Percentiles rank a stretch among this genome's conserved stretches.
phyloP scores from a whole-genome alignment of 2,113 vertebrate species.

The Pyxicephalus adspersus region DNA sequence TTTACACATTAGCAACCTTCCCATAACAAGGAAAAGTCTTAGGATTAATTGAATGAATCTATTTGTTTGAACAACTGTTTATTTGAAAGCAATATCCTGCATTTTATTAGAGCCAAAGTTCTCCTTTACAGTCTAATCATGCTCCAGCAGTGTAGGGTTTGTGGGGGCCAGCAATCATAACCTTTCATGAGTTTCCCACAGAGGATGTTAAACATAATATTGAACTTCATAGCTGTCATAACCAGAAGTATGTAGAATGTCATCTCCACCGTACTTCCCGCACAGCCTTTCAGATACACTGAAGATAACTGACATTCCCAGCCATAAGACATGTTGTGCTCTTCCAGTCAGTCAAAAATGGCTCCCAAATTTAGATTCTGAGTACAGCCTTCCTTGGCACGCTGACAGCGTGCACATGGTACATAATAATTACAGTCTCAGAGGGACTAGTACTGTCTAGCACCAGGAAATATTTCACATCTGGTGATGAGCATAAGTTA shows the following conservation, averaged over 20 bases:
- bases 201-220: slow-evolving; percentile 11
- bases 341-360: slow-evolving; percentile 21
- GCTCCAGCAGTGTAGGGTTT: background rate
- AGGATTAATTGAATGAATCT: no score
- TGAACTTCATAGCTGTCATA: slow-evolving; percentile 36
- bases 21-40: no score
- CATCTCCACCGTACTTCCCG: background rate
- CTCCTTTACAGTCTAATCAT: background rate
- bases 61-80: no score
- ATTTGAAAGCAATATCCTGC: no score
- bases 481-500: slow-evolving; percentile 35
- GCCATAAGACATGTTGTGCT: background rate
- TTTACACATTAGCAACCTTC: no score
- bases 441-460: slow-evolving; percentile 26
- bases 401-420: slow-evolving; percentile 30
- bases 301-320: slow-evolving; percentile 15
- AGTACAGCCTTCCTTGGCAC: background rate
- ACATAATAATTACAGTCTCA: slow-evolving; percentile 34
- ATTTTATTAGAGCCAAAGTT: no score
- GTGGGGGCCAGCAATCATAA: background rate
- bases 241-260: slow-evolving; percentile 5
- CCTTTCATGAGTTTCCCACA: background rate
- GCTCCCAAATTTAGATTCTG: slow-evolving; percentile 20
- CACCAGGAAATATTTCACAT: slow-evolving; percentile 43
- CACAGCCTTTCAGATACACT: background rate